Evolutionary conservation across 2,113 vertebrate genomes (phyloP), one percentile per base, ranked within the genome.

Genomic region (Microtus oregoni): DNA sequence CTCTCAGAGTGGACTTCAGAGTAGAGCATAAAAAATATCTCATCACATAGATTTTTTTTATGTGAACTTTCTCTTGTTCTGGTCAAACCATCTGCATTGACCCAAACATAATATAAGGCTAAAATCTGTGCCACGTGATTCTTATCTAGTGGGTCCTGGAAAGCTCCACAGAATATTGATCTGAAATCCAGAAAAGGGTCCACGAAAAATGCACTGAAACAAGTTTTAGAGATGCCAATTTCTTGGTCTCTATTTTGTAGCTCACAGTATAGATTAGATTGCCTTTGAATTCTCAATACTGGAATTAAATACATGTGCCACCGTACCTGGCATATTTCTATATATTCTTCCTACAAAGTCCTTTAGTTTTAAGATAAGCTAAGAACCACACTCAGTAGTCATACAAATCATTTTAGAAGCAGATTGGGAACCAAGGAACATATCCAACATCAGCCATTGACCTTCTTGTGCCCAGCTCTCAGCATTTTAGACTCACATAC

Each of bases 151-250:
- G 2, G 10, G 0, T 0, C 0, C 89, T 67, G 8, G 93, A 96
- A 32, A 76, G 32, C 61, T 89, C 87, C 82, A 41, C 26, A 0
- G 78, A 28, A 15, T 87, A 82, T 20, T 50, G 78, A 44, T 94
- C 93, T 90, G 83, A 68, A 92, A 55, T 86, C 72, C 65, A 94
- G 22, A 70, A 24, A 14, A 10, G 0, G n/a, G 41, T 87, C 89
- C 30, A 50, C 0, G 30, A 35, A 32, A 44, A n/a, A 3, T 0
- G 3, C 61, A 50, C 86, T 26, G 86, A 92, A 95, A 86, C 22
- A 94, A 91, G 87, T 67, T 3, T 22, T 78, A 85, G 41, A 82
- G 72, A 52, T 94, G 19, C 58, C 19, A 58, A 58, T 58, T 20
- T 58, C 2, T 58, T 58, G 58, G 19, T 58, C 58, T 58, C 14